Base-by-base conservation (phyloP, 2,888 invertebrate species). In the Lycaena phlaeas region DNA sequence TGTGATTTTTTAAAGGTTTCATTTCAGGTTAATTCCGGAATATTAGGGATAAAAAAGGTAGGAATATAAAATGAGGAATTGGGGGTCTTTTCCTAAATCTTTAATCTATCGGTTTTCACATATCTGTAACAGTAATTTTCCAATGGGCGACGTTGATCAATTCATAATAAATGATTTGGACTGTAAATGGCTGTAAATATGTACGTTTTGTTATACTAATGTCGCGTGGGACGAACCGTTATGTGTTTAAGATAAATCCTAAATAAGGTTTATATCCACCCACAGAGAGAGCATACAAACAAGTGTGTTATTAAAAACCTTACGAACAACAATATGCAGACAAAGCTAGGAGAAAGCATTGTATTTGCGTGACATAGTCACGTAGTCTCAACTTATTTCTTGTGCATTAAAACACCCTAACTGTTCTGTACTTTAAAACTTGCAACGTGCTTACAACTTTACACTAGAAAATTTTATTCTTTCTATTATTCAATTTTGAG, bases 391-490 rank as follows among this genome's bases (percentile, higher is more conserved):
- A 9, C 34, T 11, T 34, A 34, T 34, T 22, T 10, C 18, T 18
- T 7, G 34, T 12, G 18, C 34, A 18, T 34, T 34, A 34, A 18
- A 34, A 34, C 34, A 34, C 22, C 18, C 22, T 34, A 22, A 18
- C 34, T 34, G 34, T 34, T 11, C 34, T 22, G 34, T 18, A 17
- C 34, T 34, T 34, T 12, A 22, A n/a, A 34, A 31, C 31, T 10
- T 7, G 22, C 7, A 7, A 34, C 34, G 34, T 34, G 34, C 34
- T 34, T 11, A 18, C 34, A 34, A 12, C 34, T 9, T n/a, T n/a
- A n/a, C n/a, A n/a, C n/a, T n/a, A n/a, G n/a, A n/a, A n/a, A n/a
- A n/a, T n/a, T n/a, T n/a, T n/a, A n/a, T n/a, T n/a, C n/a, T n/a
- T n/a, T 22, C 9, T 22, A 2, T 3, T 3, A 22, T 22, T 22